Evolutionary conservation across 2,888 invertebrate species (phyloP).

Genomic region (Eremobia ochroleuca): DNA sequence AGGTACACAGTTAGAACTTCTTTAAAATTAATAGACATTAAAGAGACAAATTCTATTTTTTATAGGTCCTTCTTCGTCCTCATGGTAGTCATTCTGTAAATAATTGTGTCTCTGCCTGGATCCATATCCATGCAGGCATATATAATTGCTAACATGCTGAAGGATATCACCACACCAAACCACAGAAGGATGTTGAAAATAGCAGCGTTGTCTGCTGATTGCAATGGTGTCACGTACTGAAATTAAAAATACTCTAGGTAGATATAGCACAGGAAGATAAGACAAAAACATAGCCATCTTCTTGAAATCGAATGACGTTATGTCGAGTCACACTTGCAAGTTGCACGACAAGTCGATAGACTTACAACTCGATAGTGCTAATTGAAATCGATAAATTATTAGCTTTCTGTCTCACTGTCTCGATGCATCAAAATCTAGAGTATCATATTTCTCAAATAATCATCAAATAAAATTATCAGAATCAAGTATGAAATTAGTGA

Average conservation of each 20-base stretch:
- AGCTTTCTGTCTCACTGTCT: background rate
- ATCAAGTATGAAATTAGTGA: background rate
- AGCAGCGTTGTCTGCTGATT: conserved; percentile 93
- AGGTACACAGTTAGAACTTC: background rate
- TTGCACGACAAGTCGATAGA: background rate
- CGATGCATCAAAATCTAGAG: background rate
- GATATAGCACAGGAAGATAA: background rate
- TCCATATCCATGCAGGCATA: conserved; percentile 98
- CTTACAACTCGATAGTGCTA: background rate
- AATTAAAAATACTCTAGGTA: background rate
- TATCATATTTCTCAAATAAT: background rate
- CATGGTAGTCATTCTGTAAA: conserved; percentile 98
- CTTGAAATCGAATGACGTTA: background rate
- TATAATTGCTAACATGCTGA: conserved; percentile 94
- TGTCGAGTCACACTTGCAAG: background rate
- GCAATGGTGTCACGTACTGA: background rate
- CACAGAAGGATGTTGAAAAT: conserved; percentile 97
- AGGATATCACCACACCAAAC: conserved; percentile 94
- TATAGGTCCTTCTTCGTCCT: conserved; percentile 96
- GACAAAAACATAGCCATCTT: background rate
- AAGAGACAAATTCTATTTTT: background rate
- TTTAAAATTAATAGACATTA: background rate
- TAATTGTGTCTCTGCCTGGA: conserved; percentile 99
- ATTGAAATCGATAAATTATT: background rate
- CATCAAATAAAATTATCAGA: background rate